Evolutionary conservation across 1,140 invertebrate species (phyloP).

Genomic region (Dufourea novaeangliae): DNA sequence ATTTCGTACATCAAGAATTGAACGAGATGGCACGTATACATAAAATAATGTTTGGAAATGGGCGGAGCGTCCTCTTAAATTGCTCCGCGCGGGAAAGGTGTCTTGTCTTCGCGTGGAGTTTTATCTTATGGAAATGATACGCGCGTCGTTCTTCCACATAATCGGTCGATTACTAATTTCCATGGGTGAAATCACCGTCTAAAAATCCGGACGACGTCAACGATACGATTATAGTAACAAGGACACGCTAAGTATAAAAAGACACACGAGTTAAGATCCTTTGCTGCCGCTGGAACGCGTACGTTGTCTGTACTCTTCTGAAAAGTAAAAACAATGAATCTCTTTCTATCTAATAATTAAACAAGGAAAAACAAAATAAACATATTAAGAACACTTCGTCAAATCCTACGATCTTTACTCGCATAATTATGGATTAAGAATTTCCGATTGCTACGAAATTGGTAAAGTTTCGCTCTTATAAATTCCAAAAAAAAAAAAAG

Average conservation of each 20-base stretch:
- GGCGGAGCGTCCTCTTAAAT: slow-evolving; percentile 26
- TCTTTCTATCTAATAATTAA: background rate
- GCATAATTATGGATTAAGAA: background rate
- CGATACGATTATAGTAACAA: slow-evolving; percentile 21
- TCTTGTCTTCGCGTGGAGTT: background rate
- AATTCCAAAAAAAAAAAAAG: too few relatives aligned
- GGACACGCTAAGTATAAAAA: slow-evolving; percentile 14
- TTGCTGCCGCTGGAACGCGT: background rate
- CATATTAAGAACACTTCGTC: background rate
- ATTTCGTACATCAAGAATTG: slow-evolving; percentile 15
- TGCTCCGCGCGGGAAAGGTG: background rate
- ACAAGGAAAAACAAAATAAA: background rate
- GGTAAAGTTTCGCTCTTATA: too few relatives aligned
- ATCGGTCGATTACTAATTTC: slow-evolving; percentile 28
- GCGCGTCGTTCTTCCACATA: slow-evolving; percentile 1
- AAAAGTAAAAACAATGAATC: background rate
- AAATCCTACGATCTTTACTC: background rate
- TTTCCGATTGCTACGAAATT: too few relatives aligned
- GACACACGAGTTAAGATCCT: background rate
- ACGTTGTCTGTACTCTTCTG: background rate
- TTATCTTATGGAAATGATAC: background rate
- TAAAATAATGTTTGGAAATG: too few relatives aligned
- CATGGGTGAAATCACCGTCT: slow-evolving; percentile 34
- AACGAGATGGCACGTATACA: slow-evolving; percentile 1
- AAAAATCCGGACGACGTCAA: slow-evolving; percentile 27